These are phyloP conservation scores for Barbus barbus DNA, from an alignment of 2,113 vertebrate genomes.

Conservation along the genomic window DNA sequence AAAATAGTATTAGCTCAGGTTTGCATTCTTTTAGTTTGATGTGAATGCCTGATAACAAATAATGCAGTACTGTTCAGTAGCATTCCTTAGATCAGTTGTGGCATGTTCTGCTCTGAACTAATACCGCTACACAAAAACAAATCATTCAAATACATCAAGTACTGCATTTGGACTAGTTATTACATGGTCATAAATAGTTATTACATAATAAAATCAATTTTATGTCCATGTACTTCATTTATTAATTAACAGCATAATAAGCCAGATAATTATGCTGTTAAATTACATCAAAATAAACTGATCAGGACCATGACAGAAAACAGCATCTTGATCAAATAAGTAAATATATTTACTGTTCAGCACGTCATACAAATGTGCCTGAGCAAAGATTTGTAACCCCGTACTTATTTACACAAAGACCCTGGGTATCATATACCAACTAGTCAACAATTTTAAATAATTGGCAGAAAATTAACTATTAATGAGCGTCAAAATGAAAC, in stretches of 20 bases:
- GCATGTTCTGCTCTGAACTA: not conserved
- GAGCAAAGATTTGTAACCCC: not conserved
- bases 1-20: not conserved
- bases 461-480: constrained; percentile 29
- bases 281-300: not conserved
- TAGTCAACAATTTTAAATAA: not conserved
- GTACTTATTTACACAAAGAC: constrained; percentile 3
- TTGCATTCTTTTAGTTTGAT: not conserved
- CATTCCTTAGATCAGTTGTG: not conserved
- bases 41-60: not conserved
- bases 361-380: not conserved
- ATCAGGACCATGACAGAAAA: not conserved
- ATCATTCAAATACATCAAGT: not conserved
- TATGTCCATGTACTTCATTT: not conserved
- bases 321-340: not conserved
- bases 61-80: not conserved
- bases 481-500: constrained; percentile 27
- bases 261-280: no score
- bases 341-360: not conserved
- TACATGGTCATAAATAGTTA: no score
- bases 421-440: not conserved
- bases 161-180: not conserved
- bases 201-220: not conserved
- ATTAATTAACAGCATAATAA: not conserved
- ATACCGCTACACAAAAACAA: not conserved